Evolutionary conservation across 2,888 invertebrate genomes (phyloP), one percentile per base, ranked within the genome.

Genomic region (Coecobrya sp.): DNA sequence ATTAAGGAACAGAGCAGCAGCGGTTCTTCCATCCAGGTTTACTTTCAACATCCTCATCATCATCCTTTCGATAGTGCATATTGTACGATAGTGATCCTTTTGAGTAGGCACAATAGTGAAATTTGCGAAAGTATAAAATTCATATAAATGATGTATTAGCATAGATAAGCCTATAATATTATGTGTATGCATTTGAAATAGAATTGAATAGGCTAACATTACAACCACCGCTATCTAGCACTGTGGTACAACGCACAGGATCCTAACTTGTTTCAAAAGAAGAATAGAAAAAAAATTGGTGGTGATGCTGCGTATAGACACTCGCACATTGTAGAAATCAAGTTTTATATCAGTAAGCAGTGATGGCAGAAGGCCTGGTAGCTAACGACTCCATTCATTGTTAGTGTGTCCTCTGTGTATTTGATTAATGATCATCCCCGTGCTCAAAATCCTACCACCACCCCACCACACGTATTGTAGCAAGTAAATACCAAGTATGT

Each of bases 341-440:
- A n/a, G 13, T 13, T 25, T 22, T 22, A 45, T 76, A 25, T 11
- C 45, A 19, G 19, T 19, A 36, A 10, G 5, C n/a, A 3, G 13
- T 76, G 49, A 13, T 76, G 70, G 25, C 4, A 27, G 19, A 11
- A 70, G 70, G 62, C 30, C 49, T 25, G 25, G 42, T 49, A 76
- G 42, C 92, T 92, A 86, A 92, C 89, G 89, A 92, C 89, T 85
- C 85, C 89, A 89, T 92, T 89, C 92, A 92, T 92, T 92, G 92
- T 92, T 92, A 89, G 92, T 79, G 92, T 89, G 92, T 92, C 89
- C 92, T 89, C 88, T 89, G 92, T 92, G 92, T 92, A 92, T 92
- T 92, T 92, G 92, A 92, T 92, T 92, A 92, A 92, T 92, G 92
- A 92, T 89, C 92, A 89, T 92, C 86, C 92, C 45, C 85, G 22